phyloP scores from a whole-genome alignment of 2,888 invertebrate species.

The Morinoia aosen region DNA sequence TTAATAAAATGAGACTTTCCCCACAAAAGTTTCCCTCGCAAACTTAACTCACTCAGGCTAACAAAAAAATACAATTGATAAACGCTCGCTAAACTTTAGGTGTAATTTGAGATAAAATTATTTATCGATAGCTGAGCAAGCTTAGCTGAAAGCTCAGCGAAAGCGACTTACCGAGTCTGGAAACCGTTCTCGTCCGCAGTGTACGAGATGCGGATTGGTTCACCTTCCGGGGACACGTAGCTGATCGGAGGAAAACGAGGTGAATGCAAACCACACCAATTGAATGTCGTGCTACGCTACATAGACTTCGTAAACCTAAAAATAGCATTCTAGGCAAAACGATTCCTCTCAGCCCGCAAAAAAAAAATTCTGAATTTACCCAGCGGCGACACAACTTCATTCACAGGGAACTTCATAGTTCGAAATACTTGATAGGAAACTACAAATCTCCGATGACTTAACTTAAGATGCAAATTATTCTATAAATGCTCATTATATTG shows the following conservation, averaged over 20 bases:
- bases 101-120: neutral
- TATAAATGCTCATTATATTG: too few species aligned
- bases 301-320: too few species aligned
- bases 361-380: too few species aligned
- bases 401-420: too few species aligned
- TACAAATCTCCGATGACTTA: too few species aligned
- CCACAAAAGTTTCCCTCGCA: neutral
- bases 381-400: too few species aligned
- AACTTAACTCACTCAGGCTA: neutral
- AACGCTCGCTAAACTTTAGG: neutral
- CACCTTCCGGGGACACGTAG: conserved; percentile 52
- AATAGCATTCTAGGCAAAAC: too few species aligned
- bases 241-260: neutral
- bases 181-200: conserved; percentile 54
- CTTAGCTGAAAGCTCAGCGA: conserved; percentile 13
- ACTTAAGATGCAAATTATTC: too few species aligned
- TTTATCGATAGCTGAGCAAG: neutral
- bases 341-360: too few species aligned
- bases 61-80: neutral
- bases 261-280: neutral
- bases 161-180: conserved; percentile 31
- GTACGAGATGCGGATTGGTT: conserved; percentile 29
- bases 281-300: too few species aligned
- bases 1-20: too few species aligned
- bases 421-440: too few species aligned